phyloP scores from a whole-genome alignment of 2,797 vertebrate genomes.

The Gallinago stenura region DNA sequence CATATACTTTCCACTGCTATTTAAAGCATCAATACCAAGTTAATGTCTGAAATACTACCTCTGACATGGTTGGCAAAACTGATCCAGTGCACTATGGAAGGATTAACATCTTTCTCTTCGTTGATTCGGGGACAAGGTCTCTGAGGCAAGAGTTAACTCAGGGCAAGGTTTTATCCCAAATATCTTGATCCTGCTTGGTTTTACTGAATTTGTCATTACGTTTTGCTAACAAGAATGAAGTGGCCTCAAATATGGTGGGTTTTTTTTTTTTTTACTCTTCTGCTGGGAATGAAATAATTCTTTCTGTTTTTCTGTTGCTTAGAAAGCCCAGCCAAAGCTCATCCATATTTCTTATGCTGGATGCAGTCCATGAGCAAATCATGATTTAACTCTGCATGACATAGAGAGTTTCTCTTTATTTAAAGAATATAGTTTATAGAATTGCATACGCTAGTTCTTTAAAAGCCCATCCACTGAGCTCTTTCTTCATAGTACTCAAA shows the following conservation, averaged over 20 bases:
- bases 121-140: not conserved
- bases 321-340: constrained; percentile 17
- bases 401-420: constrained; percentile 34
- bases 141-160: not conserved
- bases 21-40: constrained; percentile 27
- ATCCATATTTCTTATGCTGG: constrained; percentile 34
- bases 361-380: not conserved
- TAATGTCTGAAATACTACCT: constrained; percentile 10
- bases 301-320: constrained; percentile 27
- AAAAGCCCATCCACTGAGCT: constrained; percentile 41
- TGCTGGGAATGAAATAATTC: not conserved
- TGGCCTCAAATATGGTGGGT: not conserved
- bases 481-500: constrained; percentile 54
- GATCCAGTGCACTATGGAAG: not conserved
- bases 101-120: not conserved
- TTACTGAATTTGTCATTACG: not conserved
- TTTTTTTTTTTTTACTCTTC: not conserved
- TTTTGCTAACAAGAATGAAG: not conserved
- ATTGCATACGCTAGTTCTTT: constrained; percentile 41
- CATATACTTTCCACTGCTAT: constrained; percentile 27
- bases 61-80: constrained; percentile 32
- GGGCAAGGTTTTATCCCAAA: not conserved
- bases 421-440: constrained; percentile 27
- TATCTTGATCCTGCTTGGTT: not conserved
- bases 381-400: constrained; percentile 12